Base-by-base conservation (phyloP, 1,140 invertebrate species). In the Argopecten irradians region DNA sequence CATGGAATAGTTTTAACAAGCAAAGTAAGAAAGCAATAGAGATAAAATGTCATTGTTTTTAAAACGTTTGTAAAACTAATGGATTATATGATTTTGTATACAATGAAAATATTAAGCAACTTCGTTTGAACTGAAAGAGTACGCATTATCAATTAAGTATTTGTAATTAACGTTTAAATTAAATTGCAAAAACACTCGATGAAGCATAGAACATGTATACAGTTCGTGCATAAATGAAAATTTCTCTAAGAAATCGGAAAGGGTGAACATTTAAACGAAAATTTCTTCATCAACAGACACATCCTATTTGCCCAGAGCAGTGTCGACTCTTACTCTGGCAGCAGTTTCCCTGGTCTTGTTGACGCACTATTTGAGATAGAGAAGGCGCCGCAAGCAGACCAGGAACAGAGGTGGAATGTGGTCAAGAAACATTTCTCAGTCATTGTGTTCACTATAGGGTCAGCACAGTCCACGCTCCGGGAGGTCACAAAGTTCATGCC, bases 311-410 rank as follows among this genome's bases (percentile, higher is more conserved):
- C 96, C 0, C 94, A 95, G 33, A 96, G 95, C 86, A 89, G 87
- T 36, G 92, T 92, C 0, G 93, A 96, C 90, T 90, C 91, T 13
- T 96, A 96, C 91, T 91, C 95, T 33, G 94, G 94, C 11, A 94
- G 94, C 33, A 95, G 93, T 88, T 96, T 96, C 90, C 94, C 96
- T 22, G 96, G 96, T 13, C 91, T 96, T n/a, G 92, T 92, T 0
- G 96, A 96, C 85, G 90, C 92, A 13, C 83, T 95, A 86, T 93
- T 93, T 87, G 91, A 94, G 83, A 94, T 95, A 13, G 92, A 93
- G 11, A 89, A 87, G 1, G 83, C 84, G 11, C 34, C 87, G 3
- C 86, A 89, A 43, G 82, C 55, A 28, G 55, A 71, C n/a, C 55
- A 11, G 0, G 55, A n/a, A n/a, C 86, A 84, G n/a, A 39, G 90